Conservation (phyloP, 2,888 invertebrate genomes). For the Thelaira solivaga region DNA sequence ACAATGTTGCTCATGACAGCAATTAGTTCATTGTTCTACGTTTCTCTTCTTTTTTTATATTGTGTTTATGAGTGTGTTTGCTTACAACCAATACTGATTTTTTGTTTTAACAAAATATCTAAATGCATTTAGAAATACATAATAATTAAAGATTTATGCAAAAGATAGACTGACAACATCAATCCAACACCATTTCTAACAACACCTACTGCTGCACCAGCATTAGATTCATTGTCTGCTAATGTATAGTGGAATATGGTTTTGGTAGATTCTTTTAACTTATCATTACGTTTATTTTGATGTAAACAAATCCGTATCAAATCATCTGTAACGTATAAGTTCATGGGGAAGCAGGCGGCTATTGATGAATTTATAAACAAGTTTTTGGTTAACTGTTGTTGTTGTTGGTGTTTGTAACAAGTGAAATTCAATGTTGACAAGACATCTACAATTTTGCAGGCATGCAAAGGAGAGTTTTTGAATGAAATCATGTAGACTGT, state of each 20-base stretch:
- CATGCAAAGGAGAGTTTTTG: conserved; percentile 23
- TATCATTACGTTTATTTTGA: conserved; percentile 24
- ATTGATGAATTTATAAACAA: background rate
- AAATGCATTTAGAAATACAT: too few species aligned
- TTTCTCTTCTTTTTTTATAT: too few species aligned
- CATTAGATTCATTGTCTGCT: background rate
- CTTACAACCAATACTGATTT: too few species aligned
- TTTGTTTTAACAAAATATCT: too few species aligned
- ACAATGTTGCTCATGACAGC: too few species aligned
- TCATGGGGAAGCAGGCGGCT: conserved; percentile 31
- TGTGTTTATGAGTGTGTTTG: too few species aligned
- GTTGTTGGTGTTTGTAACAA: background rate
- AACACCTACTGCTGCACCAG: background rate
- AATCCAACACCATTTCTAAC: background rate
- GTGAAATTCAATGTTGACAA: background rate
- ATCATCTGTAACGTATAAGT: conserved; percentile 38
- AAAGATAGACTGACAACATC: conserved; percentile 4
- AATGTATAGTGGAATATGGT: conserved; percentile 39
- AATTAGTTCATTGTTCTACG: conserved; percentile 23
- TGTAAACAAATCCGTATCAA: conserved; percentile 42
- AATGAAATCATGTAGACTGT: conserved; percentile 19
- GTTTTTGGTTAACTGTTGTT: background rate
- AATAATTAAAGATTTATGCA: too few species aligned
- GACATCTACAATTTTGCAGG: conserved; percentile 10
- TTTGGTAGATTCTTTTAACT: conserved; percentile 1